phyloP scores from a whole-genome alignment of 2,888 invertebrate genomes.

The Aphrophora alni region DNA sequence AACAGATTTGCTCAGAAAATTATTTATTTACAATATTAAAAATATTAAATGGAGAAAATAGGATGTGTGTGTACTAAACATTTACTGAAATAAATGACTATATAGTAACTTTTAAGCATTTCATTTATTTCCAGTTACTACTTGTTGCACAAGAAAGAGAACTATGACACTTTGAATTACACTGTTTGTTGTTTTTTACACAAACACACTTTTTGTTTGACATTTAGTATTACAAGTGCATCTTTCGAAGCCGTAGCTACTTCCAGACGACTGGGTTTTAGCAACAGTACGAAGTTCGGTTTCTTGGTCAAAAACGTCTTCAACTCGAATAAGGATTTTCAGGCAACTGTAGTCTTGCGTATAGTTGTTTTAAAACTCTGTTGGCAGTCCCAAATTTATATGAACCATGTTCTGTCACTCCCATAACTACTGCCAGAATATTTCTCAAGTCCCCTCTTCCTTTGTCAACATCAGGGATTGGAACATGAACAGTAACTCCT shows the following conservation, averaged over 20 bases:
- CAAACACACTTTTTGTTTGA: not conserved
- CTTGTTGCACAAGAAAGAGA: not conserved
- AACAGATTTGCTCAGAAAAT: too few species aligned
- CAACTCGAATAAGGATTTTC: not conserved
- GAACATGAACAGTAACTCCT: conserved; percentile 26
- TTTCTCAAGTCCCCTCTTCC: conserved; percentile 28
- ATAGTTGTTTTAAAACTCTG: conserved; percentile 7
- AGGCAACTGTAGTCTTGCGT: conserved; percentile 10
- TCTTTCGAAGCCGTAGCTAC: conserved; percentile 26
- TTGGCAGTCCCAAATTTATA: conserved; percentile 27
- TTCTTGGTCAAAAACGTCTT: not conserved
- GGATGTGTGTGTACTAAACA: too few species aligned
- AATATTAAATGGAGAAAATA: too few species aligned
- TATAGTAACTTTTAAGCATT: too few species aligned
- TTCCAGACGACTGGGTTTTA: conserved; percentile 19
- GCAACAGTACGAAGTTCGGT: not conserved
- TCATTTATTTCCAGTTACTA: too few species aligned
- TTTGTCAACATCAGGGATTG: conserved; percentile 35
- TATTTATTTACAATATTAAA: too few species aligned
- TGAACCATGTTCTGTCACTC: conserved; percentile 28
- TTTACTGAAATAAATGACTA: too few species aligned
- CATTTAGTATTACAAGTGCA: conserved; percentile 30
- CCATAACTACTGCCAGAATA: conserved; percentile 27
- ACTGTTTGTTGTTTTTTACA: conserved; percentile 7
- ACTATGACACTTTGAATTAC: conserved; percentile 14